phyloP scores from a whole-genome alignment of 2,888 invertebrate species.

The Acrocera orbiculus region DNA sequence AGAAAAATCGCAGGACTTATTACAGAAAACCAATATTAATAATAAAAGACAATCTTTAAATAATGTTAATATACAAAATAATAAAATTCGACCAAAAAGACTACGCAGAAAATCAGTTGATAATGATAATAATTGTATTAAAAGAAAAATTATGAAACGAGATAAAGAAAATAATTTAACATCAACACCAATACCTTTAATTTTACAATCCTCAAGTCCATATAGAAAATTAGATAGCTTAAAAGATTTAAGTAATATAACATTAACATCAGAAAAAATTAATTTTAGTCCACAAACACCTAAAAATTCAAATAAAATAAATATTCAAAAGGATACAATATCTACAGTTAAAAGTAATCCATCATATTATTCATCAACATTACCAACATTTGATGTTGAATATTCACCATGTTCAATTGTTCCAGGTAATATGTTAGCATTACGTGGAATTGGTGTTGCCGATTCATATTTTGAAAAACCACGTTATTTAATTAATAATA shows the following conservation, averaged over 20 bases:
- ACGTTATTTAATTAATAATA: constrained; percentile 20
- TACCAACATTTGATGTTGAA: constrained; percentile 22
- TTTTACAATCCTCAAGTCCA: constrained; percentile 7
- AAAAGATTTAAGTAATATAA: constrained; percentile 23
- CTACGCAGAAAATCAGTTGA: constrained; percentile 17
- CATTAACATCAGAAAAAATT: constrained; percentile 13
- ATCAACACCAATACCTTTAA: constrained; percentile 14
- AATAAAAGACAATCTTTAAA: neutral
- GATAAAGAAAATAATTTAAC: constrained; percentile 25
- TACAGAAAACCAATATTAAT: neutral
- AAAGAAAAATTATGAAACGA: constrained; percentile 5
- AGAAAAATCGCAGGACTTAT: neutral
- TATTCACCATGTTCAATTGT: constrained; percentile 26
- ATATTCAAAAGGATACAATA: too few relatives aligned
- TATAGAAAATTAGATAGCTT: constrained; percentile 16
- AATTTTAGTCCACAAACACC: constrained; percentile 9
- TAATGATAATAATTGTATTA: constrained; percentile 9
- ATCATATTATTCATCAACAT: constrained; percentile 13
- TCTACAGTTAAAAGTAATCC: constrained; percentile 6
- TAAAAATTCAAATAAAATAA: neutral
- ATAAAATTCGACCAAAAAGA: constrained; percentile 9
- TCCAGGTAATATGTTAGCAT: constrained; percentile 24
- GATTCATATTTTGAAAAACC: constrained; percentile 31
- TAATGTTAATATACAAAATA: neutral
- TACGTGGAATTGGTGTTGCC: constrained; percentile 26